Base-by-base conservation (phyloP, 37 sponge, comb jelly and placozoan genomes). In the Chondrosia reniformis region DNA sequence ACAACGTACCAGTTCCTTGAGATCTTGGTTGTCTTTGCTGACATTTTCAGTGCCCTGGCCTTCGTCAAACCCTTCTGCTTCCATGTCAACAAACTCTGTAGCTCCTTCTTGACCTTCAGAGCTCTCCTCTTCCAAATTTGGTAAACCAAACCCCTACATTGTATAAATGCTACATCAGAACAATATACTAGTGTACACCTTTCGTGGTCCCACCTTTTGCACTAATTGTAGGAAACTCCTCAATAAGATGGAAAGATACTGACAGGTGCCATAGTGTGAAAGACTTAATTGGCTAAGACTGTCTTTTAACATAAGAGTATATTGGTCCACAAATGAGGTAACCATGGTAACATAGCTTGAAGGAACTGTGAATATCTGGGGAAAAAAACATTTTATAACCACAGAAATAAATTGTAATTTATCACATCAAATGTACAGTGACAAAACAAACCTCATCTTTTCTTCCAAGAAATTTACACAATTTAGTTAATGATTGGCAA, bases 1-100 rank as follows among this genome's bases (percentile, higher is more conserved):
- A n/a, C n/a, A 3, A 5, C 71, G 75, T 1, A 86, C 87, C 81
- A 81, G 87, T 21, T 86, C 87, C 36, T 80, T 75, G 1, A 42
- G 31, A 10, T 74, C 80, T 40, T 69, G 44, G 42, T 69, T 69
- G 22, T 87, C 75, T 28, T 88, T 76, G 67, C 87, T 88, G 30
- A 96, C 93, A 85, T 96, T 90, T 25, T 72, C 89, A 17, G 67
- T 37, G 43, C 97, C 97, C 17, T 87, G 66, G 13, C 97, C 97
- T 12, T 96, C 91, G 41, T 90, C 97, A 55, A 96, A 85, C 0
- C 97, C 97, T 40, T 90, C 93, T 31, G 86, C 88, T 31, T 96
- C 93, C 24, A 83, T 63, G 33, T 87, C 91, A 32, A 84, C 83
- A 46, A 90, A 88, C 32, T 89, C 88, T 12, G 78, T 85, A 12